Base-by-base conservation (phyloP, 2,797 vertebrate species). In the Loris lydekkerianus region DNA sequence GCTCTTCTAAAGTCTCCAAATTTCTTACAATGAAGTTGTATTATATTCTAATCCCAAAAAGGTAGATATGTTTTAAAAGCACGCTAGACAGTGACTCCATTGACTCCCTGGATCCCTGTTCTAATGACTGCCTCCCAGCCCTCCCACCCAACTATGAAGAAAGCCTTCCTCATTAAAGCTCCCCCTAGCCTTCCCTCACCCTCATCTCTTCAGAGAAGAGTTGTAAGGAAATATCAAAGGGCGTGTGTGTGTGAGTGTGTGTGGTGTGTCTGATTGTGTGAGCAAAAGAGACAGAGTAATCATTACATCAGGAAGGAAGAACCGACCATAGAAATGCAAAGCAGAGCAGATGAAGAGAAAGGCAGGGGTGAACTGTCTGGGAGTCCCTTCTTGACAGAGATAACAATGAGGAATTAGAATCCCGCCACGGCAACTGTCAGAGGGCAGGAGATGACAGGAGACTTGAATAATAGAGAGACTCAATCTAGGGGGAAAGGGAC, bases 321-420 rank as follows among this genome's bases (percentile, higher is more conserved):
- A 82, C 81, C 83, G 61, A 86, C 89, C 96, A 97, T 93, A 94
- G 95, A 97, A 96, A 96, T 96, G 96, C 95, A 97, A 94, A 96
- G 31, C 80, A 97, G 91, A 92, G 43, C 49, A 83, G 43, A 11
- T 67, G 58, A 75, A 87, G 77, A 90, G 94, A 93, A 89, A 90
- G 91, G 75, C 56, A 60, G 49, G 60, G 65, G 80, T 76, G 80
- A 91, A 34, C 80, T 46, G 6, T 27, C 56, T 56, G 93, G 81
- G 67, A 67, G 89, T 70, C 46, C 91, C 81, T 63, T 37, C 81
- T 58, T 88, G 80, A 96, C 93, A 89, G 29, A 96, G 78, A 85
- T 85, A 91, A 93, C 91, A 94, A 93, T 88, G 87, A 96, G 53
- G 70, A 96, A 95, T 94, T 92, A 78, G 87, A 91, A 94, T 40